These are phyloP conservation scores for Lasioglossum oenotherae DNA, from an alignment of 2,888 invertebrate species.

Conservation along the genomic window DNA sequence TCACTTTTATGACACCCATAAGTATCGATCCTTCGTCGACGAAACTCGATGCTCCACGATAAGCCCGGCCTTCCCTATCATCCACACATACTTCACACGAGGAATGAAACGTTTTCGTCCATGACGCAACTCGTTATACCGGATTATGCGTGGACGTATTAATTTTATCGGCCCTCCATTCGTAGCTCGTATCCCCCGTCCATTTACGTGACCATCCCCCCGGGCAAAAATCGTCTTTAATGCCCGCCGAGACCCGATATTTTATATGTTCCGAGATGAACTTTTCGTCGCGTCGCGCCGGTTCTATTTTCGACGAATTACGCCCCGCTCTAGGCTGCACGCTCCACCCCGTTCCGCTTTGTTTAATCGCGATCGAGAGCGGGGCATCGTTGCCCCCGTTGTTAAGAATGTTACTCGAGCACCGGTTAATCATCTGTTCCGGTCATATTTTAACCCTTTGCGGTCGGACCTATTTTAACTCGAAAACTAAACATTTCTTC, in stretches of 20 bases:
- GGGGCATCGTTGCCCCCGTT: background rate
- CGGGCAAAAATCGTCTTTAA: conserved; percentile 7
- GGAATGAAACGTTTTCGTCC: conserved; percentile 39
- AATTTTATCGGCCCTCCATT: conserved; percentile 35
- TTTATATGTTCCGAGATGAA: background rate
- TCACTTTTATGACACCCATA: conserved; percentile 73
- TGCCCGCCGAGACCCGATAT: background rate
- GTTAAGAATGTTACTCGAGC: background rate
- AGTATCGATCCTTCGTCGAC: conserved; percentile 64
- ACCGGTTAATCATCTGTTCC: background rate
- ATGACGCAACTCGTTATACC: conserved; percentile 28
- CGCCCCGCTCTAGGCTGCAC: background rate
- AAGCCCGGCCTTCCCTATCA: conserved; percentile 69
- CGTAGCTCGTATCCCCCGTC: conserved; percentile 8
- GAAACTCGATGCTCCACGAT: conserved; percentile 70
- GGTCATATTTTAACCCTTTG: too few relatives aligned
- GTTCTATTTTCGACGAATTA: background rate
- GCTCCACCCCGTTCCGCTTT: background rate
- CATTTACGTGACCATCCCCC: conserved; percentile 3
- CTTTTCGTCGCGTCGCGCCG: too few relatives aligned
- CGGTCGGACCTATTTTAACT: too few relatives aligned
- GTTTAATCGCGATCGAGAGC: background rate
- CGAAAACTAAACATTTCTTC: too few relatives aligned
- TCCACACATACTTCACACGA: conserved; percentile 52
- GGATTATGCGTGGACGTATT: conserved; percentile 41